Base-by-base conservation (phyloP, 2,888 invertebrate species). In the Cylindroiulus punctatus region DNA sequence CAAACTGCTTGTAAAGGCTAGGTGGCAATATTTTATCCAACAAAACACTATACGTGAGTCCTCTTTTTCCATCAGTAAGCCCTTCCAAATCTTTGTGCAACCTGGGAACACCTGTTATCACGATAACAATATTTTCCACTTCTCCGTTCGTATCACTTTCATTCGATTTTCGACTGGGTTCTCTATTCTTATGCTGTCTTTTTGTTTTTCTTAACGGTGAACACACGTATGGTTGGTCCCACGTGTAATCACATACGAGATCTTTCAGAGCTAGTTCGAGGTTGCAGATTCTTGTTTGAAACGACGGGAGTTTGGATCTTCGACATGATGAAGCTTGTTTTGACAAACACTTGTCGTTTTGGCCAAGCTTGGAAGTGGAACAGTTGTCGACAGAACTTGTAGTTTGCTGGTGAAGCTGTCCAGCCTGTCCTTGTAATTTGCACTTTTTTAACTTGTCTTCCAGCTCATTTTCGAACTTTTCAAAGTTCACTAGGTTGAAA, bases 401-500 rank as follows among this genome's bases (percentile, higher is more conserved):
- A 47, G 14, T 14, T 47, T 47, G 47, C 5, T 14, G 22, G 26
- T 10, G n/a, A n/a, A n/a, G n/a, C 65, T 26, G 12, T 26, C 0
- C 22, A 2, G 14, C 47, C 26, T 65, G 26, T 12, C 5, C 26
- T 26, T 76, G 26, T 30, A 76, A 30, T 10, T 30, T 76, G 26
- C 10, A 26, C 0, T 76, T 83, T 22, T 83, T 83, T 12, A 83
- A 40, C 40, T 36, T 40, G 0, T 83, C 22, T 32, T 42, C 42
- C 10, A 87, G 42, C n/a, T 84, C 84, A 52, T 84, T 76, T 86
- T 87, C 87, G 52, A 87, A 87, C 32, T 86, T 47, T 57, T 87
- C 86, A 42, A 81, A 87, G 32, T 57, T 42, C 26, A 84, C 85
- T 30, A 82, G 32, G 17, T 52, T 86, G 32, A 87, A 86, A 30